Conservation (phyloP, 2,113 vertebrate genomes). For the Sylvilagus bachmani region DNA sequence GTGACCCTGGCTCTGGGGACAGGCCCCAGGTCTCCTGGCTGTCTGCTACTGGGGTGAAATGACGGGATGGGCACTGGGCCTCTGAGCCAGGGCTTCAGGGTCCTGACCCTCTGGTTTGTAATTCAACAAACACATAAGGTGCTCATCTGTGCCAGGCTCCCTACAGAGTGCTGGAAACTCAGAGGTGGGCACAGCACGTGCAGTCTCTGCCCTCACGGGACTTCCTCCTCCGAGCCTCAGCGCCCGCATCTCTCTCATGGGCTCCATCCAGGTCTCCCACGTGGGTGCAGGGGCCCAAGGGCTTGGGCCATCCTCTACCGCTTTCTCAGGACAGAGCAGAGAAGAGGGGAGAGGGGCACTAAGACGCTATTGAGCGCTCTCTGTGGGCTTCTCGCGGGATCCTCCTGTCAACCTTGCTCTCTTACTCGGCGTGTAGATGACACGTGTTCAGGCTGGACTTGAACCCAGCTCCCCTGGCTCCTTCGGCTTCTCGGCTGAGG, state of each 20-base stretch:
- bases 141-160: not conserved
- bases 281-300: too few species aligned
- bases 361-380: not conserved
- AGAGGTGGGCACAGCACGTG: not conserved
- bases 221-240: not conserved
- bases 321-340: not conserved
- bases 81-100: not conserved
- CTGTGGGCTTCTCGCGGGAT: not conserved
- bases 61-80: not conserved
- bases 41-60: not conserved
- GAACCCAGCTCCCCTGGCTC: not conserved
- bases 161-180: not conserved
- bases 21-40: not conserved
- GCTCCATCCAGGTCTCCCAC: not conserved
- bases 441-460: not conserved
- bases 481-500: not conserved
- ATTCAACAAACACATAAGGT: not conserved
- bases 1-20: not conserved
- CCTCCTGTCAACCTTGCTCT: not conserved
- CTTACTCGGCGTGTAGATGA: not conserved
- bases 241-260: not conserved
- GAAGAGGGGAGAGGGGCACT: not conserved
- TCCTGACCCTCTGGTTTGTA: not conserved
- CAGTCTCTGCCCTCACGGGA: not conserved
- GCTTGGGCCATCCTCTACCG: too few species aligned